Percentiles rank a stretch among this genome's conserved stretches.
These are phyloP conservation scores for Habropoda laboriosa DNA, from an alignment of 1,140 invertebrate species.

Conservation along the genomic window DNA sequence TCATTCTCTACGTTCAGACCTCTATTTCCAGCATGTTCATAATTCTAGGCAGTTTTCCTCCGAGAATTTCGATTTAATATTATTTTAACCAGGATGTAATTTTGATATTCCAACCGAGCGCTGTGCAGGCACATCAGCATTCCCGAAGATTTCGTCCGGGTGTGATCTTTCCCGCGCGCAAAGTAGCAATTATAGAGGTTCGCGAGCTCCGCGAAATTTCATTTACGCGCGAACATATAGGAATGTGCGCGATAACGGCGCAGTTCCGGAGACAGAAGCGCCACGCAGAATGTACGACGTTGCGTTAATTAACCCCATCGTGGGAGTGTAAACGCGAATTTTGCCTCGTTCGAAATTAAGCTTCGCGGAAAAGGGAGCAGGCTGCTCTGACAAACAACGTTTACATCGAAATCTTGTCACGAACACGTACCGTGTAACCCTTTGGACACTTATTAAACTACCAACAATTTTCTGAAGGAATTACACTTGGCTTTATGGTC, in stretches of 20 bases:
- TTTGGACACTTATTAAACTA: not conserved
- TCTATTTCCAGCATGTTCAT: too few species aligned
- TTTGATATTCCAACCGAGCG: too few species aligned
- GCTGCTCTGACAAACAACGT: too few species aligned
- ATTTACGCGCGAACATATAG: not conserved
- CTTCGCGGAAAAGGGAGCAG: not conserved
- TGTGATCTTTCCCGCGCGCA: not conserved
- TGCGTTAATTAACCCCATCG: conserved; percentile 6
- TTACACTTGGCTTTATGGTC: too few species aligned
- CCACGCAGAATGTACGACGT: too few species aligned
- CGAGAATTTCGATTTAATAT: too few species aligned
- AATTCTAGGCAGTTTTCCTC: too few species aligned
- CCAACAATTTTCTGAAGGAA: too few species aligned
- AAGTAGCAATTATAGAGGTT: not conserved
- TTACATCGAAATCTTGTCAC: not conserved
- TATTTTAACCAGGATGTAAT: too few species aligned
- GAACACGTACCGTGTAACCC: not conserved
- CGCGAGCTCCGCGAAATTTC: not conserved
- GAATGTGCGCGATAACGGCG: not conserved
- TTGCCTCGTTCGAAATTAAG: not conserved
- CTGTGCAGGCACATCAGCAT: too few species aligned
- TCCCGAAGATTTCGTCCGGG: not conserved
- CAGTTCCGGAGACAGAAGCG: not conserved
- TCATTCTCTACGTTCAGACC: too few species aligned
- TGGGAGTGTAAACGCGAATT: not conserved